Conservation (phyloP, 2,888 invertebrate genomes). For the Adelphocoris suturalis region DNA sequence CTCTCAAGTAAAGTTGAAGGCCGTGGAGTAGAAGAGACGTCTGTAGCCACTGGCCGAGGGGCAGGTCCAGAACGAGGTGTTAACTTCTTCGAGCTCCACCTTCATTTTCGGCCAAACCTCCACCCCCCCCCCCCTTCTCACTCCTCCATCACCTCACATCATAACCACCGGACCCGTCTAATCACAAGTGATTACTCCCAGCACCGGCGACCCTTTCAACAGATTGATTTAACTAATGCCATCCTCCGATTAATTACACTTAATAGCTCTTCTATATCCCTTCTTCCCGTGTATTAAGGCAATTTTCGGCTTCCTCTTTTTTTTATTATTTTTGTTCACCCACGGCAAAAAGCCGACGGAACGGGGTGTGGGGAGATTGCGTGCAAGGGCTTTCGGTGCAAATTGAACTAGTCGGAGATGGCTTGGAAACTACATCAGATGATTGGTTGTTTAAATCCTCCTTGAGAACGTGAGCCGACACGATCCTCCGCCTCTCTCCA, state of each 20-base stretch:
- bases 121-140: background rate
- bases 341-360: background rate
- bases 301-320: conserved; percentile 56
- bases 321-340: conserved; percentile 37
- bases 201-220: conserved; percentile 68
- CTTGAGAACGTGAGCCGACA: conserved; percentile 50
- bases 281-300: conserved; percentile 53
- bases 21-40: background rate
- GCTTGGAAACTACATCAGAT: conserved; percentile 42
- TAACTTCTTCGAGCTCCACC: conserved; percentile 65
- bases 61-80: conserved; percentile 62
- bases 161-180: conserved; percentile 23
- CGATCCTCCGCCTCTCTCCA: conserved; percentile 48
- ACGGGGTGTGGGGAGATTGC: conserved; percentile 33
- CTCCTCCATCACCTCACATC: background rate
- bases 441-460: conserved; percentile 53
- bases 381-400: conserved; percentile 47
- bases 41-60: background rate
- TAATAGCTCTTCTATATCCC: conserved; percentile 62
- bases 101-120: conserved; percentile 21
- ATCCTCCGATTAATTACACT: conserved; percentile 68
- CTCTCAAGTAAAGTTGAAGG: conserved; percentile 2
- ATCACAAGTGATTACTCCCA: conserved; percentile 60
- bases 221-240: conserved; percentile 69
- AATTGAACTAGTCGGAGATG: conserved; percentile 58